Base-by-base conservation (phyloP, 2,797 vertebrate genomes). In the Podarcis siculus region DNA sequence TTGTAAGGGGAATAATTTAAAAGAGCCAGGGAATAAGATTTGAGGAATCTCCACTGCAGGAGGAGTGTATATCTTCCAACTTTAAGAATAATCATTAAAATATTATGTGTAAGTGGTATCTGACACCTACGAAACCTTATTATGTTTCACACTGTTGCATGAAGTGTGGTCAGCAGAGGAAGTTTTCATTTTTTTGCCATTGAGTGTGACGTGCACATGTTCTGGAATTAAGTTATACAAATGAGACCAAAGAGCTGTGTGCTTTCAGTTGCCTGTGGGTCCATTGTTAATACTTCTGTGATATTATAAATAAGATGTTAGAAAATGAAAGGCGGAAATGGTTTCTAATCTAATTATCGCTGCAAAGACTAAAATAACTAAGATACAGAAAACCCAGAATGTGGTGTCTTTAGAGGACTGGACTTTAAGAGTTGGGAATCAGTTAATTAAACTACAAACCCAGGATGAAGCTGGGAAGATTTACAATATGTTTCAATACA, bases 341-440 rank as follows among this genome's bases (percentile, higher is more conserved):
- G n/a, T 77, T 87, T 83, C 25, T 69, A 83, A 83, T 49, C 72
- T 55, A 82, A 82, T 82, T 87, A 87, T n/a, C 66, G 25, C 61
- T 69, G 39, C 8, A 77, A 82, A 77, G 39, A 87, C 10, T 81
- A 35, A 82, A 82, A 82, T 15, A 71, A 30, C 66, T 37, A 78
- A 79, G 25, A 80, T 80, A 42, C 17, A 39, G 69, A 69, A 82
- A 87, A 76, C 37, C 72, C 80, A 35, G 39, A 76, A 55, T 23
- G 42, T 76, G 71, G 21, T 32, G 25, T 32, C 21, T 32, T 75
- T 76, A 76, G 79, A 87, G 79, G 58, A 82, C 6, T 67, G 37
- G 21, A 76, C 17, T 49, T 27, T 66, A 76, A 66, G 8, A 77
- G 58, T 35, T 49, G 79, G 71, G n/a, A 87, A 82, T 82, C 23